Evolutionary conservation across 2,888 invertebrate genomes (phyloP).

Genomic region (Perizoma flavofasciatum): DNA sequence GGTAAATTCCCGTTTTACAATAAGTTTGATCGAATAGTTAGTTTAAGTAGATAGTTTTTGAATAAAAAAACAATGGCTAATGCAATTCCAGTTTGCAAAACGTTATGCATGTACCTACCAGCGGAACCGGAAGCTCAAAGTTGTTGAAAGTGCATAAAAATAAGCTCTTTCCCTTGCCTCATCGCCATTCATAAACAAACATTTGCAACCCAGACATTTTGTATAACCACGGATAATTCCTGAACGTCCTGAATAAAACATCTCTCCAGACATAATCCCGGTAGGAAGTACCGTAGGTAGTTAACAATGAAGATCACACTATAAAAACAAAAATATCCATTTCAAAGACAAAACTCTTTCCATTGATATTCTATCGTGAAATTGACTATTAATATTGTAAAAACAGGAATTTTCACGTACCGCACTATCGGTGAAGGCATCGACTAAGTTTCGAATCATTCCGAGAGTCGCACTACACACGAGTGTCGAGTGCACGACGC

Average conservation of each 20-base stretch:
- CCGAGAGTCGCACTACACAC: no score
- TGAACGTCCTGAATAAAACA: conserved; percentile 65
- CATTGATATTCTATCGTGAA: no score
- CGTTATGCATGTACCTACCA: neutral
- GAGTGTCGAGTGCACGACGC: no score
- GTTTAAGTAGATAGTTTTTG: no score
- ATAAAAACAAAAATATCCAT: conserved; percentile 62
- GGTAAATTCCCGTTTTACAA: no score
- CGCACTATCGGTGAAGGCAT: no score
- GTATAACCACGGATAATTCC: conserved; percentile 50
- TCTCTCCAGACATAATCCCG: conserved; percentile 58
- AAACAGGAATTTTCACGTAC: no score
- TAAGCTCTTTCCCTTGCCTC: conserved; percentile 13
- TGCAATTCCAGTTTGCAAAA: no score
- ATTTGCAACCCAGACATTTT: conserved; percentile 38
- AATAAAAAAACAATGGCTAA: no score
- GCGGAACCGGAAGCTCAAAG: conserved; percentile 27
- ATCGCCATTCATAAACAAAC: conserved; percentile 60
- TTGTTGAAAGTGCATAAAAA: conserved; percentile 33
- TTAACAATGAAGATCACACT: conserved; percentile 59
- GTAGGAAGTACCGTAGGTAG: conserved; percentile 52
- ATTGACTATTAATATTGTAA: no score
- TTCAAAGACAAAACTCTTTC: neutral
- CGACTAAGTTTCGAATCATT: no score
- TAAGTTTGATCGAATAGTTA: no score